Conservation (phyloP, 2,113 vertebrate genomes). For the Laticauda laticaudata region DNA sequence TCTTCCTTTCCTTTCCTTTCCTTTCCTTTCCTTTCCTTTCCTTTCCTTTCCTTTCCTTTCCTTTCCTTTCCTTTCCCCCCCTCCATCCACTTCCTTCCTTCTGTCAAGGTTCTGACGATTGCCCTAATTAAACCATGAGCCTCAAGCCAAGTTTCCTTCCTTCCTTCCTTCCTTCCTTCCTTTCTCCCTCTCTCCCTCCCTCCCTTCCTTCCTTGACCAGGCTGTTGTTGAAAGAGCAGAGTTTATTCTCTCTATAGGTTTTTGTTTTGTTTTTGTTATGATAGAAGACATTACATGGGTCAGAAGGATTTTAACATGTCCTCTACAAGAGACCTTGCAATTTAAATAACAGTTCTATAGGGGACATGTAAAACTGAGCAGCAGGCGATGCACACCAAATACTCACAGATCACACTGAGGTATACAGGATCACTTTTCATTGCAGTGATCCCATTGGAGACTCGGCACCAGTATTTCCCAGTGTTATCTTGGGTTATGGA, state of each 20-base stretch:
- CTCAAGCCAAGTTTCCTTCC: background rate
- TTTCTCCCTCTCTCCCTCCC: rapidly evolving
- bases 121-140: too few relatives aligned
- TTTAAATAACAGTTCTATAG: background rate
- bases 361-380: background rate
- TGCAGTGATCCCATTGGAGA: rapidly evolving
- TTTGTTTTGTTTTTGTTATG: too few relatives aligned
- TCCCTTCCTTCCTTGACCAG: background rate
- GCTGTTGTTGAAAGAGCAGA: background rate
- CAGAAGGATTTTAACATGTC: background rate
- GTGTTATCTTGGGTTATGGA: rapidly evolving
- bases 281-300: background rate
- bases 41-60: too few relatives aligned
- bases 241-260: background rate
- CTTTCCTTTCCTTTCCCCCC: too few relatives aligned
- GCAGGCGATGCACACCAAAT: background rate
- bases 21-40: too few relatives aligned
- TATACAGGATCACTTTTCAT: rapidly evolving
- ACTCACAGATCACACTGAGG: background rate
- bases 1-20: too few relatives aligned
- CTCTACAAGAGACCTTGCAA: background rate
- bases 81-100: too few relatives aligned
- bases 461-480: background rate
- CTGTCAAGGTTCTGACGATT: too few relatives aligned
- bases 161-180: rapidly evolving